Evolutionary conservation across 2,888 invertebrate species (phyloP), one percentile per base, ranked within the genome.

Genomic region (Caradrina kadenii): DNA sequence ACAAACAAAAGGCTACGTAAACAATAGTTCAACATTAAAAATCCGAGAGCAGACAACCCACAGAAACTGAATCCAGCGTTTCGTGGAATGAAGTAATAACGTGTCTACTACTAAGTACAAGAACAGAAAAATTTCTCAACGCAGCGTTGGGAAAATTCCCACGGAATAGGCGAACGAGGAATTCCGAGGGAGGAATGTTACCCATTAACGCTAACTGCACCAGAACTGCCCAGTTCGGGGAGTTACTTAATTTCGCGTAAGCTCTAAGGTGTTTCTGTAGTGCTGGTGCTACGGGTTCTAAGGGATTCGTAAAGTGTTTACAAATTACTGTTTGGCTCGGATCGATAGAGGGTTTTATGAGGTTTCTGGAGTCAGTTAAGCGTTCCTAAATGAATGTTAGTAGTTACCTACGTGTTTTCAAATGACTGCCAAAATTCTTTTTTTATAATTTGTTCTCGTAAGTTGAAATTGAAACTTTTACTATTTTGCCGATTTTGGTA

Each of bases 181-280:
- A 87, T 86, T 85, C 83, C 80, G 74, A 73, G 76, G 79, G 72
- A 80, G 84, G 88, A 90, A 90, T 90, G 88, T 87, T 81, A 54
- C 75, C 87, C 88, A 89, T 91, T 90, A 91, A 84, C 88, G 84
- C 85, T 90, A 88, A 90, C 87, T 85, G 87, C 85, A 83, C 80
- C 81, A 83, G 87, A 85, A 88, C 85, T 88, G 86, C 86, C 86
- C 84, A 85, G 87, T 87, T 84, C 66, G 64, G 82, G 83, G 87
- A 87, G 85, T 87, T 84, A 84, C 85, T 88, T 91, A 86, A 89
- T 90, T 91, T 87, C 83, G 80, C 83, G 81, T 86, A 80, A 87
- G 86, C 79, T 80, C 63, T 62, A 60, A 80, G 75, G 82, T 83
- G 83, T 81, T 84, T 67, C 75, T 71, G 75, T 75, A 67, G 52